phyloP scores from a whole-genome alignment of 2,797 vertebrate genomes.

The Cyclopterus lumpus region DNA sequence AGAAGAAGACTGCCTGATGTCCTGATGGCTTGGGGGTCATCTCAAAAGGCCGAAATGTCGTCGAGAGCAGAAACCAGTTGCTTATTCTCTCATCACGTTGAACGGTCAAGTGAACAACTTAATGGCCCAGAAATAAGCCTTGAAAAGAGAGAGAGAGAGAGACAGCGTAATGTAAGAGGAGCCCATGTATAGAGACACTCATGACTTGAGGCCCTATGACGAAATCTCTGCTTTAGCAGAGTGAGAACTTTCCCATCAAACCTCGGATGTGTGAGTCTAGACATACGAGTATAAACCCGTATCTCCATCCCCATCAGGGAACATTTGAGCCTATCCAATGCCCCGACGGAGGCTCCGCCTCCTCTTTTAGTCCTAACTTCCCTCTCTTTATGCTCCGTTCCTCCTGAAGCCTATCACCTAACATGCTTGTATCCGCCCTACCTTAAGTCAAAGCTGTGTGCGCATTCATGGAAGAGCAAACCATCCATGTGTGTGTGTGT shows the following conservation, averaged over 20 bases:
- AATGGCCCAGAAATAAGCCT: background rate
- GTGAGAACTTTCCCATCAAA: slow-evolving; percentile 37
- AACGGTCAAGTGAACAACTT: background rate
- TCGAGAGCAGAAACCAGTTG: background rate
- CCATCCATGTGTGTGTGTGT: background rate
- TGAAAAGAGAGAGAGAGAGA: background rate
- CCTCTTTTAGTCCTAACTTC: slow-evolving; percentile 21
- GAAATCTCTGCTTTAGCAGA: slow-evolving; percentile 29
- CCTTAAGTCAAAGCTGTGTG: slow-evolving; percentile 37
- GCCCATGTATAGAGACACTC: background rate
- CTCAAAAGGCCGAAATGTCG: background rate
- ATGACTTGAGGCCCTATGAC: slow-evolving; percentile 39
- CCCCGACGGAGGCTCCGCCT: background rate
- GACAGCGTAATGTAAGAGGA: slow-evolving; percentile 5
- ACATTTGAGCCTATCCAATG: slow-evolving; percentile 39
- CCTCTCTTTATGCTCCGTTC: slow-evolving; percentile 21
- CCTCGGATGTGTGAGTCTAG: slow-evolving; percentile 20
- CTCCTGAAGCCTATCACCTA: slow-evolving; percentile 38
- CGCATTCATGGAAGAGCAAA: slow-evolving; percentile 6
- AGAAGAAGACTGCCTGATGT: too few species aligned
- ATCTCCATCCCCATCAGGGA: slow-evolving; percentile 46
- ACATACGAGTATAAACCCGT: slow-evolving; percentile 14
- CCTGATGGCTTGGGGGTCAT: too few species aligned
- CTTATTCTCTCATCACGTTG: background rate
- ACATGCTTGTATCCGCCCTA: slow-evolving; percentile 27